phyloP scores from a whole-genome alignment of 2,797 vertebrate species.

The Paramormyrops hopkinsi region DNA sequence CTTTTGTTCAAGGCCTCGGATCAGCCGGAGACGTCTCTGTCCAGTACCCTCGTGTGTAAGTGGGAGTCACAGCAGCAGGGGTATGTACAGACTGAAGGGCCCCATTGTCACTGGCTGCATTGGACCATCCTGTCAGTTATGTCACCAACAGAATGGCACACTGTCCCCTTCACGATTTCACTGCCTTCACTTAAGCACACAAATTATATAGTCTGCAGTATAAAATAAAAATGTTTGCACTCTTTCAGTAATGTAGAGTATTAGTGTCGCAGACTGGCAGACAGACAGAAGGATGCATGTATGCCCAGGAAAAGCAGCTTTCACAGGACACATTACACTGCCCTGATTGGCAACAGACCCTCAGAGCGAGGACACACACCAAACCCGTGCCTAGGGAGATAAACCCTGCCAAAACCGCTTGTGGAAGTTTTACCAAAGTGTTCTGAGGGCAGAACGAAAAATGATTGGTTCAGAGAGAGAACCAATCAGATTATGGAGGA shows the following conservation, averaged over 20 bases:
- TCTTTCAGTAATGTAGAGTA: not conserved
- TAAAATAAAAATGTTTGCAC: not conserved
- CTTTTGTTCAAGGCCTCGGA: constrained; percentile 73
- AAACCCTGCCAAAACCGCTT: not conserved
- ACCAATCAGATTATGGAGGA: not conserved
- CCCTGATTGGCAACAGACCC: not conserved
- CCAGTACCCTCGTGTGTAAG: not conserved
- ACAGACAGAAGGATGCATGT: not conserved
- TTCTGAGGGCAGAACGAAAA: not conserved
- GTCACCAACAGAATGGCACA: not conserved
- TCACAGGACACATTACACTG: not conserved
- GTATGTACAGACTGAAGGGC: not conserved
- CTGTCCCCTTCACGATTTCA: not conserved
- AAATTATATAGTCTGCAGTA: not conserved
- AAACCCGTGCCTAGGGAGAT: not conserved
- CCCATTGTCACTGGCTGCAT: not conserved
- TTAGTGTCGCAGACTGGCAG: not conserved
- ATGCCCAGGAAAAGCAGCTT: not conserved
- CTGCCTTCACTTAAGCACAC: not conserved
- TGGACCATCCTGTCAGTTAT: not conserved
- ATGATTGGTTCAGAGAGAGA: not conserved
- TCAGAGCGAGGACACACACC: not conserved
- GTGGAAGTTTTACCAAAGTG: not conserved
- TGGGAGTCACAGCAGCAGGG: not conserved
- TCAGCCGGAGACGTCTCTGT: constrained; percentile 65